Conservation (phyloP, 2,113 vertebrate species). For the Platycercus adscitus region DNA sequence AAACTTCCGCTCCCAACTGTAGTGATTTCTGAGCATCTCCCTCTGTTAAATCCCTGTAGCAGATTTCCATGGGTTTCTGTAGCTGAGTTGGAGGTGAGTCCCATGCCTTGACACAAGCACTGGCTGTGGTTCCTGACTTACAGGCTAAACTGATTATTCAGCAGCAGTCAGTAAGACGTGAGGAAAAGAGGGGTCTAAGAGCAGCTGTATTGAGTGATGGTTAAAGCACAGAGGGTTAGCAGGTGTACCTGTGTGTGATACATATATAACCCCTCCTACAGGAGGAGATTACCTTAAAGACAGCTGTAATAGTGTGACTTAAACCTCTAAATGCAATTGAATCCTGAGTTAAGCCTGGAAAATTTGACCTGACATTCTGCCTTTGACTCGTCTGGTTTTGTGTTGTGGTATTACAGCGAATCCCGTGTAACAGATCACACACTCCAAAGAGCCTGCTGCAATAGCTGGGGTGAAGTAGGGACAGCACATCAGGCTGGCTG, state of each 20-base stretch:
- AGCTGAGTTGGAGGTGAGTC: background rate
- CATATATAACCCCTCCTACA: background rate
- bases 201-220: background rate
- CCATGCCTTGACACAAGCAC: background rate
- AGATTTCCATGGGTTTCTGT: background rate
- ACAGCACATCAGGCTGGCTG: background rate
- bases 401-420: background rate
- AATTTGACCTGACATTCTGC: slow-evolving; percentile 17
- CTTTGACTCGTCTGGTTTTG: background rate
- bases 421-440: background rate
- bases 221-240: background rate
- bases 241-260: background rate
- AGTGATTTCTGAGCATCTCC: background rate
- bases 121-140: background rate
- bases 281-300: background rate
- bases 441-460: background rate
- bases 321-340: slow-evolving; percentile 60
- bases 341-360: slow-evolving; percentile 50
- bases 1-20: rapidly evolving
- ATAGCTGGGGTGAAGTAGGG: background rate
- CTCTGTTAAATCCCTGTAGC: background rate
- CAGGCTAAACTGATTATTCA: background rate
- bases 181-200: background rate
- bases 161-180: background rate
- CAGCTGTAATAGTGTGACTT: background rate